Evolutionary conservation across 2,888 invertebrate genomes (phyloP).

Genomic region (Phanerotoma sp.): DNA sequence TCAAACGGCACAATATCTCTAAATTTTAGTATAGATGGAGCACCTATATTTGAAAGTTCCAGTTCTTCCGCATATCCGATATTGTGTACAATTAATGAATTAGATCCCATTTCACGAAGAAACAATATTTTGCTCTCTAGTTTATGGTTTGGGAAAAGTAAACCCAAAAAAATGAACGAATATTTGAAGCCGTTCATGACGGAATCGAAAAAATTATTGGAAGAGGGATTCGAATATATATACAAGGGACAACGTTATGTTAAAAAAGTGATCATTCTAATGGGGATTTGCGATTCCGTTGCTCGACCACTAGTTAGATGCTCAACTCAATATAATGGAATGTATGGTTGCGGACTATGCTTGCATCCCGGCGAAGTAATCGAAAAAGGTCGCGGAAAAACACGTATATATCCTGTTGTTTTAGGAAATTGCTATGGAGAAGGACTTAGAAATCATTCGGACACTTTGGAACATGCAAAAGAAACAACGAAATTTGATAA

Average conservation of each 20-base stretch:
- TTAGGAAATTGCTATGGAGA: neutral
- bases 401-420: neutral
- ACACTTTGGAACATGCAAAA: conserved; percentile 3
- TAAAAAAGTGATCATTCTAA: conserved; percentile 23
- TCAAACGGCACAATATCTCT: conserved; percentile 18
- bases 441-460: neutral
- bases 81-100: conserved; percentile 25
- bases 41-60: conserved; percentile 26
- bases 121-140: conserved; percentile 2
- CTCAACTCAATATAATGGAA: conserved; percentile 26
- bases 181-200: conserved; percentile 29
- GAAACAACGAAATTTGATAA: neutral
- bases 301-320: conserved; percentile 23
- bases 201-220: conserved; percentile 19
- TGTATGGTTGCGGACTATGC: conserved; percentile 32
- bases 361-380: conserved; percentile 25
- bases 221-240: conserved; percentile 24
- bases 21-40: conserved; percentile 29
- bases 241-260: conserved; percentile 6
- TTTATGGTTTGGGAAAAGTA: conserved; percentile 22
- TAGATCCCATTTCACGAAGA: neutral
- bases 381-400: conserved; percentile 24
- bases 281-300: conserved; percentile 27
- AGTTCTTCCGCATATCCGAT: conserved; percentile 20
- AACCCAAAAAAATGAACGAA: conserved; percentile 21